phyloP scores from a whole-genome alignment of 2,888 invertebrate species.

The Pandemis heparana region DNA sequence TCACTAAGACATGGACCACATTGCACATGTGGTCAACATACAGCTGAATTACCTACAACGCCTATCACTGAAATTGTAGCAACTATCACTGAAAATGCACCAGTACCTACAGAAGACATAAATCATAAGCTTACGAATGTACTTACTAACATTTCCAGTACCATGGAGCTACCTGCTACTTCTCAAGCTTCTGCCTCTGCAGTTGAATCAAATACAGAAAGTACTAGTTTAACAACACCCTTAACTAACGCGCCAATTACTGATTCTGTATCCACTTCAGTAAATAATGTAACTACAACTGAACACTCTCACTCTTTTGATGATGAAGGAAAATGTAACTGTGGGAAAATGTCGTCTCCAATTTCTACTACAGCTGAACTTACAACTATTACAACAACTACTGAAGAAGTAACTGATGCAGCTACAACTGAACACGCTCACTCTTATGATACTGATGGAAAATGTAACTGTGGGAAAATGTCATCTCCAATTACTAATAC shows the following conservation, averaged over 20 bases:
- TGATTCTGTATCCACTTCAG: no score
- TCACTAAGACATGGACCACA: background rate
- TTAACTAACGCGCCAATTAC: no score
- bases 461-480: background rate
- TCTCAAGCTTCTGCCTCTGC: conserved; percentile 8
- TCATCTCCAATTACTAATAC: background rate
- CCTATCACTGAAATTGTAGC: background rate
- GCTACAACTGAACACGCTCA: background rate
- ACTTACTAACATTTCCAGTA: background rate
- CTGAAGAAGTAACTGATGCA: background rate
- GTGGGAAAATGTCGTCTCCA: background rate
- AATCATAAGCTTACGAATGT: background rate
- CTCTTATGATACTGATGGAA: background rate
- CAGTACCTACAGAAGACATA: background rate
- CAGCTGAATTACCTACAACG: background rate
- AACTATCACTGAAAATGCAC: background rate
- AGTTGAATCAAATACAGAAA: background rate
- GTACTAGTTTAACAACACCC: no score
- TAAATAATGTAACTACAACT: background rate
- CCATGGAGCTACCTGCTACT: conserved; percentile 3
- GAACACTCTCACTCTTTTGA: background rate
- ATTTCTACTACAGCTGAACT: background rate
- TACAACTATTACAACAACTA: background rate
- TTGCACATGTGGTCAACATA: conserved; percentile 4
- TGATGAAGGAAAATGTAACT: background rate